Base-by-base conservation (phyloP, 2,797 vertebrate species). In the Moxostoma hubbsi region DNA sequence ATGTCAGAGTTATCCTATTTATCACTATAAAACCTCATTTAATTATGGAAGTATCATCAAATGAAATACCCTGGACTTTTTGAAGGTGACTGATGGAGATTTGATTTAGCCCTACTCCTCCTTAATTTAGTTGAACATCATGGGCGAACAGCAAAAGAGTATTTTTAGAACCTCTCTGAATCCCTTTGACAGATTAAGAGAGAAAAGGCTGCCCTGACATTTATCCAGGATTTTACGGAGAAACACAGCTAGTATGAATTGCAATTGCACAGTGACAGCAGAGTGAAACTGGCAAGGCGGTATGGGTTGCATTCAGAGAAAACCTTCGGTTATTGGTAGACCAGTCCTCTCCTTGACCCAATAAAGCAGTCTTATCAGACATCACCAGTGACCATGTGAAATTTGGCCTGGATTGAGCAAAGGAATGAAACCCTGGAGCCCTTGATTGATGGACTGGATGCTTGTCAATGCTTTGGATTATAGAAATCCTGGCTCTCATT, bases 391-490 rank as follows among this genome's bases (percentile, higher is more conserved):
- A 15, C 79, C 62, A 75, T 77, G 47, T 81, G 83, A 86, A 85
- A 86, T 57, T 2, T 83, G 88, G 88, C 86, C 85, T 78, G 73
- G 47, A 75, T 76, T 81, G 74, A 75, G 79, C 78, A 79, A 83
- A 89, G 89, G 87, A 74, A 82, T 10, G 59, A 81, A 85, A 81
- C 81, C 89, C 89, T 88, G 88, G 90, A 91, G 89, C 85, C 87
- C 84, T 89, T 91, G 89, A 92, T 91, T 92, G 89, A 92, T 90
- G 89, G 89, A 86, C 90, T 92, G 92, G 92, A 90, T 87, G 79
- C 68, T 86, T 89, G 88, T 93, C 92, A 91, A 90, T 84, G 89
- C 86, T 86, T 89, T 89, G 91, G 92, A 91, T 92, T 92, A 89
- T 85, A 91, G 88, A 90, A 86, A 81, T 82, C 69, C 86, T 77